Percentiles rank a stretch among this genome's conserved stretches.
These are phyloP conservation scores for Phrynosoma platyrhinos DNA, from an alignment of 2,113 vertebrate genomes.

Conservation along the genomic window DNA sequence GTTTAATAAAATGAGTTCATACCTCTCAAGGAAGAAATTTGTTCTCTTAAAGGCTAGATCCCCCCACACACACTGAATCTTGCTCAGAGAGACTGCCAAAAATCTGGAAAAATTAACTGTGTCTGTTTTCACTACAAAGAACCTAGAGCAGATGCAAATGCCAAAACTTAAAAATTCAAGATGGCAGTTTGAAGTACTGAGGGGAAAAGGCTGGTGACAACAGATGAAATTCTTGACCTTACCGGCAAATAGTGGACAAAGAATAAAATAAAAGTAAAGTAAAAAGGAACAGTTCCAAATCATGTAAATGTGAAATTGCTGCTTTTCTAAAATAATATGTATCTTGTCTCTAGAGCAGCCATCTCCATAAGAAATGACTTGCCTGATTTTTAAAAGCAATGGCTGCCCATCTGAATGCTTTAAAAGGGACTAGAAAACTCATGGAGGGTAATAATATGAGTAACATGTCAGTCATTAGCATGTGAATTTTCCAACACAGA, in stretches of 20 bases:
- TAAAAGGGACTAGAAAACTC: too few species aligned
- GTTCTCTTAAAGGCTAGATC: too few species aligned
- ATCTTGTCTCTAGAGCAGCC: background rate
- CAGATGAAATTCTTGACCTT: background rate
- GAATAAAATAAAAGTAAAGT: too few species aligned
- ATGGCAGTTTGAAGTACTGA: background rate
- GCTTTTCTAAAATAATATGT: background rate
- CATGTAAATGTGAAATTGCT: background rate
- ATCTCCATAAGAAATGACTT: background rate
- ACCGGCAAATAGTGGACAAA: background rate
- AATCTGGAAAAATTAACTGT: background rate
- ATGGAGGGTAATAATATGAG: background rate
- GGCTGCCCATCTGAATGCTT: too few species aligned
- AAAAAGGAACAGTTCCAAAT: background rate
- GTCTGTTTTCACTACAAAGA: background rate
- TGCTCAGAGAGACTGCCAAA: background rate
- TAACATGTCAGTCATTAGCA: background rate
- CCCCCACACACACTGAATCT: too few species aligned
- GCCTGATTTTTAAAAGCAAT: too few species aligned
- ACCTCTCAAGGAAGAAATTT: too few species aligned
- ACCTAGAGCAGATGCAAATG: background rate
- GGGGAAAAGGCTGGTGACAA: background rate
- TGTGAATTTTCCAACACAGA: background rate
- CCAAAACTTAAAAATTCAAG: background rate
- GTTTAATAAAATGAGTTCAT: too few species aligned